These are phyloP conservation scores for Trochalopteron elliotii DNA, from an alignment of 2,113 vertebrate species.

Conservation along the genomic window DNA sequence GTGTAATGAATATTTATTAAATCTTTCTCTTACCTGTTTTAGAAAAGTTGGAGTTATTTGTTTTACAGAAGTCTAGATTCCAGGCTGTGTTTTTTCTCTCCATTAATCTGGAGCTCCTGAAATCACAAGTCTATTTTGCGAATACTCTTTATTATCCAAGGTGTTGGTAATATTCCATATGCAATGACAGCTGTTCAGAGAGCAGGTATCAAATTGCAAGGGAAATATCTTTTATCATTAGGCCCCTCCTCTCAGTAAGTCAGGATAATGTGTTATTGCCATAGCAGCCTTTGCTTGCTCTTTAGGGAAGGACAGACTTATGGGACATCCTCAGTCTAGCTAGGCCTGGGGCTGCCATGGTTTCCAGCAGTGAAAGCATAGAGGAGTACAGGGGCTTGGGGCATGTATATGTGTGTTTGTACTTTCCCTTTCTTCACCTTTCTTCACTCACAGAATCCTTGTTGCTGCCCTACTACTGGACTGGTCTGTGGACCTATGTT, in stretches of 20 bases:
- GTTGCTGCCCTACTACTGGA: background rate
- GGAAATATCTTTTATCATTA: background rate
- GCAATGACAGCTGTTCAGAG: background rate
- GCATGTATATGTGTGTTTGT: background rate
- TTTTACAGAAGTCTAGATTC: background rate
- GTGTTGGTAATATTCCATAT: background rate
- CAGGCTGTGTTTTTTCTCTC: background rate
- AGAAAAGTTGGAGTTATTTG: background rate
- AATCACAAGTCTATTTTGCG: background rate
- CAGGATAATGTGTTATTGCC: background rate
- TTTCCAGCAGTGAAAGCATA: background rate
- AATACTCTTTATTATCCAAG: background rate
- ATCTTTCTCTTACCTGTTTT: slow-evolving; percentile 54
- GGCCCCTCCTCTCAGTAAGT: slow-evolving; percentile 39
- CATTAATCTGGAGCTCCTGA: slow-evolving; percentile 9
- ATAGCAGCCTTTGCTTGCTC: background rate
- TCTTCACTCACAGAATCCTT: background rate
- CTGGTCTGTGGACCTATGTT: background rate
- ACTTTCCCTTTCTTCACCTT: background rate
- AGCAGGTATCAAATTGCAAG: background rate
- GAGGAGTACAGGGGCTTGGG: background rate
- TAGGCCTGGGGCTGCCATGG: background rate
- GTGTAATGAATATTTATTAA: background rate
- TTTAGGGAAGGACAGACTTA: background rate
- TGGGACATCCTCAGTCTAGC: background rate